Percentiles rank a stretch among this genome's conserved stretches.
phyloP scores from a whole-genome alignment of 2,888 invertebrate genomes.

The Salticus scenicus region DNA sequence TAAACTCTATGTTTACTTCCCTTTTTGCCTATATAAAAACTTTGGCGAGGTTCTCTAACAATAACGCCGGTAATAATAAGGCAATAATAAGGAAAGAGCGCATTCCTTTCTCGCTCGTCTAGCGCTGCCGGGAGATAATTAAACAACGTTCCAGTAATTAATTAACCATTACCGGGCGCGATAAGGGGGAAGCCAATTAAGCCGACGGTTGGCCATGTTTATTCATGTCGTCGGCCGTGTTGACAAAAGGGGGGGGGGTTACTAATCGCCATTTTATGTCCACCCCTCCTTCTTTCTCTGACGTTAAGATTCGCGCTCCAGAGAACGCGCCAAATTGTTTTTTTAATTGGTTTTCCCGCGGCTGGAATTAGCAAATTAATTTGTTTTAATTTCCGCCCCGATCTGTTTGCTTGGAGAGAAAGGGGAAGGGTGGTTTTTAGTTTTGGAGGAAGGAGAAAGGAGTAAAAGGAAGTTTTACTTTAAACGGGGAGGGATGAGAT shows the following conservation, averaged over 20 bases:
- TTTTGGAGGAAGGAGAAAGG: background rate
- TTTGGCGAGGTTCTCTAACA: slow-evolving; percentile 26
- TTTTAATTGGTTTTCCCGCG: slow-evolving; percentile 55
- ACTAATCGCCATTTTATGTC: slow-evolving; percentile 60
- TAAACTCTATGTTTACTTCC: slow-evolving; percentile 13
- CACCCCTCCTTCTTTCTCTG: slow-evolving; percentile 19
- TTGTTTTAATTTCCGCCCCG: slow-evolving; percentile 67
- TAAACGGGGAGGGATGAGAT: background rate
- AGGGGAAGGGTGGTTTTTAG: slow-evolving; percentile 11
- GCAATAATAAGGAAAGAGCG: slow-evolving; percentile 50
- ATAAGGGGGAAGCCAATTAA: slow-evolving; percentile 67
- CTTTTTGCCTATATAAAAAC: slow-evolving; percentile 3
- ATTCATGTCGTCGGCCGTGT: slow-evolving; percentile 66
- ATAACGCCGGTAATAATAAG: slow-evolving; percentile 60
- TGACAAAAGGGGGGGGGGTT: slow-evolving; percentile 52
- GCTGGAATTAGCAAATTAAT: slow-evolving; percentile 62
- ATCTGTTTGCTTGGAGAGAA: slow-evolving; percentile 49
- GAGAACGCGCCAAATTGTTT: slow-evolving; percentile 39
- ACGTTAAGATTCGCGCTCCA: slow-evolving; percentile 49
- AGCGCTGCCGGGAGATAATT: slow-evolving; percentile 48
- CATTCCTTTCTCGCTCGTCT: slow-evolving; percentile 21
- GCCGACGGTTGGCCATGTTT: slow-evolving; percentile 67
- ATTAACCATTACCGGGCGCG: slow-evolving; percentile 66
- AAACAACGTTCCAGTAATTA: slow-evolving; percentile 63
- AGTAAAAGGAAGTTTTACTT: background rate